Conservation (phyloP, 1,140 invertebrate species). For the Zaprionus vittiger region DNA sequence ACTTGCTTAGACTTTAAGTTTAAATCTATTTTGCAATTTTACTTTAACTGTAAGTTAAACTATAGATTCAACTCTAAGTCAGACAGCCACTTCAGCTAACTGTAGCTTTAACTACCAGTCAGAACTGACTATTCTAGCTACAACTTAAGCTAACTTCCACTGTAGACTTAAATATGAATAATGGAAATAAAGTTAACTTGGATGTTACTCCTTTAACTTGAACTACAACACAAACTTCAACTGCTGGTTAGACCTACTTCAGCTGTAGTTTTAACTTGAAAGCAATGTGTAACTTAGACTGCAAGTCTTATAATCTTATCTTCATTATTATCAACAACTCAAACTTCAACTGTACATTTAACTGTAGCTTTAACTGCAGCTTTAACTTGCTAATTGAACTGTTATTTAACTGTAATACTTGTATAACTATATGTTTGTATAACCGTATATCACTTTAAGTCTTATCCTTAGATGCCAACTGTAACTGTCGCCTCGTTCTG, state of each 20-base stretch:
- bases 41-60: too few species aligned
- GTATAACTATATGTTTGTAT: conserved; percentile 2
- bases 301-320: background rate
- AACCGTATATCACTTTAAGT: background rate
- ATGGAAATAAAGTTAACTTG: background rate
- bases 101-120: background rate
- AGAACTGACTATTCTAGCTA: too few species aligned
- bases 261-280: background rate
- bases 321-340: too few species aligned
- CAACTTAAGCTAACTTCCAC: background rate
- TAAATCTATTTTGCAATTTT: background rate
- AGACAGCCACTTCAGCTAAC: background rate
- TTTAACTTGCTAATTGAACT: background rate
- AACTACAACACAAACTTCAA: background rate
- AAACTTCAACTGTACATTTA: background rate
- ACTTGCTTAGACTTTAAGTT: background rate
- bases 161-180: background rate
- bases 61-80: background rate
- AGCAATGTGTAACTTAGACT: background rate
- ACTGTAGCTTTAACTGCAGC: background rate
- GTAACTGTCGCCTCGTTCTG: conserved; percentile 7
- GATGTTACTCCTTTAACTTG: background rate
- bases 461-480: background rate
- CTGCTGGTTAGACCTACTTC: background rate
- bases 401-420: background rate